Evolutionary conservation across 2,888 invertebrate species (phyloP), one percentile per base, ranked within the genome.

Genomic region (Amaurobius ferox): DNA sequence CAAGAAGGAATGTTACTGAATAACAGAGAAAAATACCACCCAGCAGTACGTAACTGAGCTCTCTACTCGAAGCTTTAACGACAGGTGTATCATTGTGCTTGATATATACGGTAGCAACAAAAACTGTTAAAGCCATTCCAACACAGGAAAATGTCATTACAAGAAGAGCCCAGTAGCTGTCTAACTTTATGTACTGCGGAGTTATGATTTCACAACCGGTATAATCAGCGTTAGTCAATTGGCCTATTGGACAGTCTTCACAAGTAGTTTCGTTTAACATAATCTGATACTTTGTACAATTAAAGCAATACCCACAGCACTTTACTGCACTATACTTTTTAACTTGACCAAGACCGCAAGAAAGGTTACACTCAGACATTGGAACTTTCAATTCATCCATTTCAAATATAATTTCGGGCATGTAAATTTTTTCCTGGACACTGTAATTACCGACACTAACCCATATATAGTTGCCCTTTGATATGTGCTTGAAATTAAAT

Each of bases 281-380:
- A 89, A 95, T 95, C 94, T 97, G 95, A 92, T 96, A 96, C 90
- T 94, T 94, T 68, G 95, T 94, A 92, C 98, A 97, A 91, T 96
- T 95, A 92, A 95, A 95, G 92, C 97, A 97, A 91, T 96, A 96
- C 97, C 97, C 97, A 91, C 97, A 97, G 91, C 97, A 97, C 91
- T 95, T 96, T 91, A 97, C 97, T 0, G 97, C 97, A 64, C 97
- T 95, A 92, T 96, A 96, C 91, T 96, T 95, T 93, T 96, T 97
- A 86, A 97, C 97, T 92, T 98, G 97, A 0, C 97, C 97, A 78
- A 94, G 93, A 90, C 95, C 95, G 91, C 98, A 98, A 87, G 96
- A 96, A 87, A 95, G 93, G 91, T 96, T 96, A 93, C 98, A 98
- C 66, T 97, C 96, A 5, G 97, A 97, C 90, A 95, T 95, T 1